These are phyloP conservation scores for Crambe crambe DNA, from an alignment of 37 sponge, comb jelly and placozoan genomes.

Conservation along the genomic window DNA sequence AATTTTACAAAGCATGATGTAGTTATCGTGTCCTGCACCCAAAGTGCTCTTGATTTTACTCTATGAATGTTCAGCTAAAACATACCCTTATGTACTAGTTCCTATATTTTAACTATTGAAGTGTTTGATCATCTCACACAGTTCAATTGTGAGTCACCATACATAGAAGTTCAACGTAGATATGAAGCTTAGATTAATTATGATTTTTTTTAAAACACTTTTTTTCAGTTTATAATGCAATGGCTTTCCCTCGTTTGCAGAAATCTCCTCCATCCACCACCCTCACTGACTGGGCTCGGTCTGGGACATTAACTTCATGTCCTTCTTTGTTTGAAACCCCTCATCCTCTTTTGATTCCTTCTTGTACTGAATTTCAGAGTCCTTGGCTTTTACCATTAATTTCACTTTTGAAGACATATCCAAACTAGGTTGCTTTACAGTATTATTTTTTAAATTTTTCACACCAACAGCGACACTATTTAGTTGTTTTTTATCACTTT, in stretches of 20 bases:
- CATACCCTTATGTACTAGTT: not conserved
- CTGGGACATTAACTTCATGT: not conserved
- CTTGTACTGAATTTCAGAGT: not conserved
- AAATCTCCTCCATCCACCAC: slow-evolving; percentile 2
- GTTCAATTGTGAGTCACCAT: not conserved
- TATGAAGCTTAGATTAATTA: slow-evolving; percentile 2
- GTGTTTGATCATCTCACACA: not conserved
- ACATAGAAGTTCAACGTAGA: not conserved
- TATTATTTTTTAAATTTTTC: not conserved
- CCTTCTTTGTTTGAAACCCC: not conserved
- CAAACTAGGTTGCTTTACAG: not conserved
- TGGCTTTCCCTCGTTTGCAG: not conserved
- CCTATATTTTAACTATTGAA: not conserved
- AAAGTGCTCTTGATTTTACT: not conserved
- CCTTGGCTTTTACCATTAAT: not conserved
- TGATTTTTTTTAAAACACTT: not conserved
- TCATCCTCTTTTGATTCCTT: not conserved
- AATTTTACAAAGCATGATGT: not conserved
- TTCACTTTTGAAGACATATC: not conserved
- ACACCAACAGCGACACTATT: not conserved
- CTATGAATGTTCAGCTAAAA: not conserved
- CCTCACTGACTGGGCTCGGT: not conserved
- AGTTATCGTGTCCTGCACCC: slow-evolving; percentile 5
- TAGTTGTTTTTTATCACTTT: not conserved
- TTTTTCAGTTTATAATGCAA: slow-evolving; percentile 2